Evolutionary conservation across 2,888 invertebrate genomes (phyloP), one percentile per base, ranked within the genome.

Genomic region (Synanthedon vespiformis): DNA sequence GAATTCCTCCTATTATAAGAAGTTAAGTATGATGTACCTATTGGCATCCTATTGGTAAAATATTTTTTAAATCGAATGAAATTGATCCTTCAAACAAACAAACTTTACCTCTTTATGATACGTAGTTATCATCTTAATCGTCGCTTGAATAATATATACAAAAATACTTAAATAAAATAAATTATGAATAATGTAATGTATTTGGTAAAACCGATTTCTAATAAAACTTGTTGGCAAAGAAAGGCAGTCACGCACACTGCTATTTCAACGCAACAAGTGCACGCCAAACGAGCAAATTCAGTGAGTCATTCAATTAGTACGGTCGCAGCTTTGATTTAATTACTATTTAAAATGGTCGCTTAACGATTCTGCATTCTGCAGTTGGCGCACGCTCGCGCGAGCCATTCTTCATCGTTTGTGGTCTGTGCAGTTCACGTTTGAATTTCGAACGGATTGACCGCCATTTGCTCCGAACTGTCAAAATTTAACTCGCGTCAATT

Each of bases 381-480:
- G 75, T 72, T 74, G 75, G 74, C 65, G 71, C 56, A 54, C 58
- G 63, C 62, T 69, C 71, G 74, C 74, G 76, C 34, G 34, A 71
- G 74, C 75, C 76, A 70, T 65, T 68, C 58, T 65, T 68, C 58
- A 58, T 57, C 63, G 61, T 70, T 2, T 34, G 34, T 34, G 34
- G 6, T 22, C 22, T 22, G 22, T 34, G 69, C 82, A 84, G 83
- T 84, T 70, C 61, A 70, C 76, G 81, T 77, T 80, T 78, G 82
- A 78, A 85, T 84, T 81, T 84, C 85, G 77, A 79, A 78, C 77
- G 77, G 56, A 70, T 4, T 5, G 22, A 61, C 67, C 64, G 70
- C 57, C 57, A 57, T 34, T 10, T 34, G 34, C 34, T 34, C 34
- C 34, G 51, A 56, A 55, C 53, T 62, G 59, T 62, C 61, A 58